Conservation (phyloP, 1,140 invertebrate genomes). For the Portunus trituberculatus region DNA sequence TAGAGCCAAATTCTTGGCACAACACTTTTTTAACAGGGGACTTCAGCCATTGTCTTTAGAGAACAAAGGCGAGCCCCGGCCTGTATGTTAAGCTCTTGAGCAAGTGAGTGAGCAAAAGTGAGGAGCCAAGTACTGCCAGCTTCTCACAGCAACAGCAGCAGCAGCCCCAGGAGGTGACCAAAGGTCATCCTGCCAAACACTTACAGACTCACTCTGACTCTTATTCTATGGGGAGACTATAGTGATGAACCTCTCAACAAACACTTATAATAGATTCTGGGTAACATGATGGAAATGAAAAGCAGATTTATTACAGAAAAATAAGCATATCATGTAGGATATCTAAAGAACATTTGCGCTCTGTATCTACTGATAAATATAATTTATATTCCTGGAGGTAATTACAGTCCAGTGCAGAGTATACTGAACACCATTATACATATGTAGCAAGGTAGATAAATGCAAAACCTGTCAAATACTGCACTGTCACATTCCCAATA, state of each 20-base stretch:
- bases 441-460: constrained; percentile 5
- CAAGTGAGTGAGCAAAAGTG: constrained; percentile 65
- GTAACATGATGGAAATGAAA: not conserved
- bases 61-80: constrained; percentile 26
- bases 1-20: constrained; percentile 62
- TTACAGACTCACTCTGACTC: not conserved
- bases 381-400: not conserved
- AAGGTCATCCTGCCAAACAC: not conserved
- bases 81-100: constrained; percentile 69
- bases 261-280: not conserved
- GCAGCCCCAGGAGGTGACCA: not conserved
- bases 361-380: not conserved
- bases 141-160: too few relatives aligned
- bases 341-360: not conserved
- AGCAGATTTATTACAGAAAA: not conserved
- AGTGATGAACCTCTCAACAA: not conserved
- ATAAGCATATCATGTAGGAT: constrained; percentile 1
- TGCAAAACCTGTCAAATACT: constrained; percentile 8
- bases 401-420: not conserved
- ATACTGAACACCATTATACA: not conserved
- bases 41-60: constrained; percentile 18
- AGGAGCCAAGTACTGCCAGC: not conserved
- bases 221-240: constrained; percentile 3
- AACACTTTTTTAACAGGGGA: constrained; percentile 37
- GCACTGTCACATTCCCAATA: not conserved